A percentile compares a stretch with the other conserved stretches of the same genome.
These are phyloP conservation scores for Falco peregrinus DNA, from an alignment of 2,797 vertebrate species.

Conservation along the genomic window DNA sequence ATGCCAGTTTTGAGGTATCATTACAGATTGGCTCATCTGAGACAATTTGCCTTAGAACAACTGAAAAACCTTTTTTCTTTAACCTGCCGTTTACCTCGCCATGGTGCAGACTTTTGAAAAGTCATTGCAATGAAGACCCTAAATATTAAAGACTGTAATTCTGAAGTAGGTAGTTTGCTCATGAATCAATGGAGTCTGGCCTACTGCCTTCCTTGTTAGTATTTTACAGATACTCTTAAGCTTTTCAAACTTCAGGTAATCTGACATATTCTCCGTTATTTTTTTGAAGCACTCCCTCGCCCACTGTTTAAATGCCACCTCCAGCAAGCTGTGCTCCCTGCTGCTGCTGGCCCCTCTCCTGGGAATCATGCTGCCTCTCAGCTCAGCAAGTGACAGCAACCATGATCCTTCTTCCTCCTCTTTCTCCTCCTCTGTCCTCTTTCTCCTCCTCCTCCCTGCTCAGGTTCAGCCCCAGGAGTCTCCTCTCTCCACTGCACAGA, in stretches of 20 bases:
- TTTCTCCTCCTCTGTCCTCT: background rate
- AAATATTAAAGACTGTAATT: background rate
- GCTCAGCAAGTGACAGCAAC: background rate
- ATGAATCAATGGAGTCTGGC: background rate
- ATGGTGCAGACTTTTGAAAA: background rate
- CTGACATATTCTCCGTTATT: background rate
- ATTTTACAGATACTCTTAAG: background rate
- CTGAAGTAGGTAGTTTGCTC: background rate
- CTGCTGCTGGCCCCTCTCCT: background rate
- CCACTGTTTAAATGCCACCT: conserved; percentile 12
- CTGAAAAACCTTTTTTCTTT: background rate
- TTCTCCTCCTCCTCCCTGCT: background rate
- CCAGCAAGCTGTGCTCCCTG: conserved; percentile 34
- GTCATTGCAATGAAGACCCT: background rate
- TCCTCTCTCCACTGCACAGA: background rate
- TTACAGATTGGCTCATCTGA: background rate
- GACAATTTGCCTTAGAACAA: background rate
- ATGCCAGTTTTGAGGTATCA: background rate
- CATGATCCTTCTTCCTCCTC: background rate
- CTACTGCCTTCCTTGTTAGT: background rate
- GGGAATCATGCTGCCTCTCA: background rate
- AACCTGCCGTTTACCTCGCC: background rate
- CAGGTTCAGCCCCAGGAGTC: background rate
- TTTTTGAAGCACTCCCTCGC: background rate
- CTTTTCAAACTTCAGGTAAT: background rate